These are phyloP conservation scores for Cenopis cana DNA, from an alignment of 2,888 invertebrate genomes.

Conservation along the genomic window DNA sequence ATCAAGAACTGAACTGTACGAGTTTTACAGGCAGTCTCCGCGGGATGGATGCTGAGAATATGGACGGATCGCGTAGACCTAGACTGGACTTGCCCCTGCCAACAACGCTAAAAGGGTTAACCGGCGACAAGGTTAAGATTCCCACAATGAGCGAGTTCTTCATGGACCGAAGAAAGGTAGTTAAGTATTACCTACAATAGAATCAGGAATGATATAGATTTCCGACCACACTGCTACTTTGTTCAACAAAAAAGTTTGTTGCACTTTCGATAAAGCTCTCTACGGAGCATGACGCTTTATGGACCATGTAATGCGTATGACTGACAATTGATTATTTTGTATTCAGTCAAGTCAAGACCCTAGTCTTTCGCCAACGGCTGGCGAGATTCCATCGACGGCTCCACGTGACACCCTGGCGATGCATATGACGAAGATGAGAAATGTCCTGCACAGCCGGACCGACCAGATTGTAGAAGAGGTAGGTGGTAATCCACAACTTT, in stretches of 20 bases:
- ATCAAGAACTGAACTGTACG: background rate
- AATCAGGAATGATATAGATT: no score
- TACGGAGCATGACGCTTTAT: no score
- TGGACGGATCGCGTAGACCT: slow-evolving; percentile 71
- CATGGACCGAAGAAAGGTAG: slow-evolving; percentile 68
- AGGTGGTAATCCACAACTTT: background rate
- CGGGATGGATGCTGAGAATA: slow-evolving; percentile 67
- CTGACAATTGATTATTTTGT: no score
- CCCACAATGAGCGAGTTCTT: slow-evolving; percentile 84
- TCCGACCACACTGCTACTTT: no score
- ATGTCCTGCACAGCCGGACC: slow-evolving; percentile 10
- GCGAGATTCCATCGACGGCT: slow-evolving; percentile 4
- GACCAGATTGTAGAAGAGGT: slow-evolving; percentile 7
- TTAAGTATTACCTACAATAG: no score
- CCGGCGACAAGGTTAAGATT: slow-evolving; percentile 68
- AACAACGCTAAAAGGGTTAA: slow-evolving; percentile 65
- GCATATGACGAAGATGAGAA: slow-evolving; percentile 36
- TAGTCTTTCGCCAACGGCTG: background rate
- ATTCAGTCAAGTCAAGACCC: background rate
- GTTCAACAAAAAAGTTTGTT: no score
- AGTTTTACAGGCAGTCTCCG: slow-evolving; percentile 64
- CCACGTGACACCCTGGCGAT: slow-evolving; percentile 32
- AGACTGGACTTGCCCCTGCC: slow-evolving; percentile 77
- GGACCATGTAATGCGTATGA: no score
- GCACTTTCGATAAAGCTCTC: no score